Base-by-base conservation (phyloP, 2,113 vertebrate species). In the Sebastes schlegelii region DNA sequence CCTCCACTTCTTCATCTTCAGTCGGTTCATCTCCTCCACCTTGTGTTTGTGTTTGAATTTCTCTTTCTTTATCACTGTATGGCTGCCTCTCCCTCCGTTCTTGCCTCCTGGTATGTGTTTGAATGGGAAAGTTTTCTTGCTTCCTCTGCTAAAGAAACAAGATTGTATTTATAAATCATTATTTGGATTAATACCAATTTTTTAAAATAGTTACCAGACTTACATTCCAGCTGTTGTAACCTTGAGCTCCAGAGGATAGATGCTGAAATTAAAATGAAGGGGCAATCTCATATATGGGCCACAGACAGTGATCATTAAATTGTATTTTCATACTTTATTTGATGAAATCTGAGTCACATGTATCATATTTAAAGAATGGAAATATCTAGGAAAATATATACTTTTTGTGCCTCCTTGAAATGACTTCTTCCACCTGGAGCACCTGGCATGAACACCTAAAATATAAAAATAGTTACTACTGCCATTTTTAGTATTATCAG, bases 401-500 rank as follows among this genome's bases (percentile, higher is more conserved):
- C 94, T 86, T 93, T 89, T 72, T 84, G 67, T 78, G 76, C 74
- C 16, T 80, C 61, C 11, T 83, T 87, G 80, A 86, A 88, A 2
- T 4, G 73, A 65, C 82, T 74, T 81, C 81, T 91, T 84, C 92
- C 89, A 73, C 91, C 93, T 7, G 83, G 86, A 8, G 79, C 80
- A 40, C 94, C 95, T 77, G 95, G 95, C 93, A 95, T 92, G 74
- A 86, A 89, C 1, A 40, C 89, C 95, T 95, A 71, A 70, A 83
- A 89, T 16, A 74, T n/a, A 17, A 79, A 51, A 74, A 43, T 8
- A 0, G 66, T 60, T 19, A 65, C 1, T 0, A 34, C 6, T 2
- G 14, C 0, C 0, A 60, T 52, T 65, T 8, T 23, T 5, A 11
- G 9, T 1, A 5, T 21, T 10, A 71, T 26, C 1, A 2, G 34